Evolutionary conservation across 2,797 vertebrate genomes (phyloP).

Genomic region (Oophaga sylvatica): DNA sequence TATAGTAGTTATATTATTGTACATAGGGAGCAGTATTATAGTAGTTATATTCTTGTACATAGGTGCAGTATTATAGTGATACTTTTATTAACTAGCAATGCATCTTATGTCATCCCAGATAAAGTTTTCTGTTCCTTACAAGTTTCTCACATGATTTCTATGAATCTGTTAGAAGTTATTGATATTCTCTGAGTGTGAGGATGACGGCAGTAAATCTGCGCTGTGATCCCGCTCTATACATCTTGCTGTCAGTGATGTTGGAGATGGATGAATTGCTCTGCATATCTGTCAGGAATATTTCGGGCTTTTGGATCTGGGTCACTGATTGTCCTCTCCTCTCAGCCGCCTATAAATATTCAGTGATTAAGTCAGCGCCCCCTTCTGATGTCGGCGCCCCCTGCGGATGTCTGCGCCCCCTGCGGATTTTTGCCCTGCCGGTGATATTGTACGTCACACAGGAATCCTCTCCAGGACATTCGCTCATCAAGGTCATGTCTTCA

Average conservation of each 20-base stretch:
- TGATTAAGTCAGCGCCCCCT: neutral
- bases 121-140: neutral
- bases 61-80: neutral
- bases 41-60: constrained; percentile 2
- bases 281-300: neutral
- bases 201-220: neutral
- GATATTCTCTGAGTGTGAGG: neutral
- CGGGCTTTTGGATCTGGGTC: constrained; percentile 11
- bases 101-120: neutral
- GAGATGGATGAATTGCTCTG: constrained; percentile 11
- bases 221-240: neutral
- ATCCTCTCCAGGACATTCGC: neutral
- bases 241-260: neutral
- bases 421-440: neutral
- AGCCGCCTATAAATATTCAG: constrained; percentile 13
- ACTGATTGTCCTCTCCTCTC: constrained; percentile 12
- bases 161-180: neutral
- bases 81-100: neutral
- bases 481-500: neutral
- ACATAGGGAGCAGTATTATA: neutral
- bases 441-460: neutral
- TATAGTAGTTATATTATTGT: neutral
- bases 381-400: neutral
- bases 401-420: neutral
- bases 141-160: neutral